These are phyloP conservation scores for Mycteria americana DNA, from an alignment of 2,797 vertebrate genomes.

Conservation along the genomic window DNA sequence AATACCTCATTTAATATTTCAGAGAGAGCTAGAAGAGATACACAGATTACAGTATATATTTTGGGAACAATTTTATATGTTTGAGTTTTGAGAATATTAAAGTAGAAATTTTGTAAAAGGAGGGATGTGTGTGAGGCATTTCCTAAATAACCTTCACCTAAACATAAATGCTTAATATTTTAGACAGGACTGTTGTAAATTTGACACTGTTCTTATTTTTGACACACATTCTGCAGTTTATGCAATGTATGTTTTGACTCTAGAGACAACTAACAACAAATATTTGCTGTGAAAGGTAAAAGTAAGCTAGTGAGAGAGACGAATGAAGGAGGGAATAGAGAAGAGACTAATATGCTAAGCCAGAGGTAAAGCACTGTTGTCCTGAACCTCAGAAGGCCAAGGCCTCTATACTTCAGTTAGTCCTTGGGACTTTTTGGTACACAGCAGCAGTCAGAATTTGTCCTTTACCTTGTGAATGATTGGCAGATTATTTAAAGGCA, in stretches of 20 bases:
- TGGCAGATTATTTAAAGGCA: slow-evolving; percentile 47
- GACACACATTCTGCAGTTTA: neutral
- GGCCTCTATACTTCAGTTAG: neutral
- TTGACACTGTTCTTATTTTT: neutral
- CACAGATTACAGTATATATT: neutral
- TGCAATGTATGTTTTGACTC: neutral
- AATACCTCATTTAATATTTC: neutral
- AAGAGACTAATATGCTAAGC: neutral
- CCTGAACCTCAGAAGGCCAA: neutral
- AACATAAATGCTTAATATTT: neutral
- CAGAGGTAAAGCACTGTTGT: neutral
- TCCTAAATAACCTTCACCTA: neutral
- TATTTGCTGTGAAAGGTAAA: neutral
- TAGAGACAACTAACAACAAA: neutral
- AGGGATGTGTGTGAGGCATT: neutral
- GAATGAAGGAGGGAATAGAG: neutral
- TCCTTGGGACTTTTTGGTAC: neutral
- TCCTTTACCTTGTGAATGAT: neutral
- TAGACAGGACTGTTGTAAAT: neutral
- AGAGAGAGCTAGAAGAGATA: neutral
- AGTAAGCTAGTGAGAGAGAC: neutral
- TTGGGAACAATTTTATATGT: neutral
- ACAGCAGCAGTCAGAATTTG: neutral
- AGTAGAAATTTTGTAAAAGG: neutral
- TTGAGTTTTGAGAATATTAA: neutral